phyloP scores from a whole-genome alignment of 2,113 vertebrate species.

The Coreoperca whiteheadi region DNA sequence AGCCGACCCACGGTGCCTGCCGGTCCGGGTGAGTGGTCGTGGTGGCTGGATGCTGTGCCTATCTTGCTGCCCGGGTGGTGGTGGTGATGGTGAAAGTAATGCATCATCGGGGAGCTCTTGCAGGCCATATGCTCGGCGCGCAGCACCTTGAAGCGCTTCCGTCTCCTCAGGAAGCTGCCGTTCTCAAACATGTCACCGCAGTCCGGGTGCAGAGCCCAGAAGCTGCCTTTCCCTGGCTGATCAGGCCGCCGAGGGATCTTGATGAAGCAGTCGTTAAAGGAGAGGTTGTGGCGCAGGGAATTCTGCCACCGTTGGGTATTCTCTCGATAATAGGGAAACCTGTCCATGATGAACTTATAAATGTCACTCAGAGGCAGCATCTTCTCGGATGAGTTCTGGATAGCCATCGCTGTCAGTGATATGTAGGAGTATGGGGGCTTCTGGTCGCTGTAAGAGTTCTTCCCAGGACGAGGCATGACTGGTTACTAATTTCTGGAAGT shows the following conservation, averaged over 20 bases:
- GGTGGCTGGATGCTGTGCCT: constrained; percentile 71
- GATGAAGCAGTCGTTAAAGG: constrained; percentile 96
- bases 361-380: constrained; percentile 96
- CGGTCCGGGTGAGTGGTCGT: constrained; percentile 78
- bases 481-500: constrained; percentile 27
- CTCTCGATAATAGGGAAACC: constrained; percentile 95
- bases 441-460: constrained; percentile 98
- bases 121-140: constrained; percentile 88
- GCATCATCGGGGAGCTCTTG: constrained; percentile 88
- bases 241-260: constrained; percentile 93
- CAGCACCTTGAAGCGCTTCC: constrained; percentile 93
- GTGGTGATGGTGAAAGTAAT: constrained; percentile 90
- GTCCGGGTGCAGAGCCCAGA: constrained; percentile 95
- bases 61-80: constrained; percentile 83
- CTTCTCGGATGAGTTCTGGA: constrained; percentile 95
- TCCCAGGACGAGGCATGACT: constrained; percentile 93
- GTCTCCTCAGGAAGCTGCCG: constrained; percentile 91
- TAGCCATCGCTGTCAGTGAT: constrained; percentile 97
- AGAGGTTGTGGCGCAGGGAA: constrained; percentile 93
- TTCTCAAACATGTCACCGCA: constrained; percentile 97
- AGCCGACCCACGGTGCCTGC: constrained; percentile 86
- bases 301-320: constrained; percentile 96
- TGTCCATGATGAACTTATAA: constrained; percentile 96
- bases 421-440: constrained; percentile 98
- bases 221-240: constrained; percentile 94